phyloP scores from a whole-genome alignment of 2,113 vertebrate species.

The Motacilla tschutschensis region DNA sequence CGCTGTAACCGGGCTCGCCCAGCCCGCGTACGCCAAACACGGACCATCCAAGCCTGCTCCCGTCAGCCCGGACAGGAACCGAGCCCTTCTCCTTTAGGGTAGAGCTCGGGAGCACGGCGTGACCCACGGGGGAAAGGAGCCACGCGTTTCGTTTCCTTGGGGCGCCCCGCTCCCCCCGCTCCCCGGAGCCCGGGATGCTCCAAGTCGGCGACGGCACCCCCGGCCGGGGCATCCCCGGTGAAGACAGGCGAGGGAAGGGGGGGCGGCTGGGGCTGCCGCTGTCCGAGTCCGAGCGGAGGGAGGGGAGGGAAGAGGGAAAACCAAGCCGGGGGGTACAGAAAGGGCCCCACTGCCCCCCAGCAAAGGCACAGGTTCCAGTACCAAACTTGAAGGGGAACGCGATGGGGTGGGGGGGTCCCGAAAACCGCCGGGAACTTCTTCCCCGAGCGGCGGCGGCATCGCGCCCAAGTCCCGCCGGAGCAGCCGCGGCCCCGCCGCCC shows the following conservation, averaged over 20 bases:
- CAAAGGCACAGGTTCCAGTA: not conserved
- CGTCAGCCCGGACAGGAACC: not conserved
- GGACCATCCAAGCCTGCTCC: accelerated
- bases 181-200: not conserved
- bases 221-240: not conserved
- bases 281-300: not conserved
- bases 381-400: not conserved
- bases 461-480: not conserved
- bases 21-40: not conserved
- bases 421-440: not conserved
- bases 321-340: not conserved
- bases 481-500: not conserved
- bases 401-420: not conserved
- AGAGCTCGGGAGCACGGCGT: not conserved
- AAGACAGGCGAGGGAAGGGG: too few species aligned
- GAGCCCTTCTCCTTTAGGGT: not conserved
- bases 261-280: not conserved
- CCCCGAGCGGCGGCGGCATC: not conserved
- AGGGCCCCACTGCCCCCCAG: accelerated
- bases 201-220: not conserved
- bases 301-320: not conserved
- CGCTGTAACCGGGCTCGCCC: not conserved
- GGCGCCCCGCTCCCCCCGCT: accelerated
- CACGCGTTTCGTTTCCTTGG: accelerated
- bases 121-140: not conserved